Evolutionary conservation across 2,888 invertebrate genomes (phyloP).

Genomic region (Tenthredo notha): DNA sequence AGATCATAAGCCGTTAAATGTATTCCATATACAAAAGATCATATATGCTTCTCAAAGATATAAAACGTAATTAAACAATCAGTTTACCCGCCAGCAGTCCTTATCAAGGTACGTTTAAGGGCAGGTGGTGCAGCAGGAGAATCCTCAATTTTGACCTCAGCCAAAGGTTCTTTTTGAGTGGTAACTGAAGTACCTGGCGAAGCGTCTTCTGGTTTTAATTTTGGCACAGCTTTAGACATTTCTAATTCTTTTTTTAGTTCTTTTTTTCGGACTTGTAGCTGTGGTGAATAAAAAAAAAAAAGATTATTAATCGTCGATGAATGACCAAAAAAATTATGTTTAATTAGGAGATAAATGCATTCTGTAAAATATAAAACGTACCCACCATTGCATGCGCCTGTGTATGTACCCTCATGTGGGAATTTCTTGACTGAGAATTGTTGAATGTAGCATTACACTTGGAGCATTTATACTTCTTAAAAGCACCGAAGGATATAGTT

Average conservation of each 20-base stretch:
- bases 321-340: neutral
- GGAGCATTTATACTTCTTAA: slow-evolving; percentile 69
- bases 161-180: slow-evolving; percentile 64
- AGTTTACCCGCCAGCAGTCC: slow-evolving; percentile 68
- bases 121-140: slow-evolving; percentile 65
- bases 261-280: slow-evolving; percentile 59
- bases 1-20: neutral
- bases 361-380: slow-evolving; percentile 14
- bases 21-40: neutral
- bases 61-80: slow-evolving; percentile 1
- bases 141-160: slow-evolving; percentile 66
- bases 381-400: slow-evolving; percentile 61
- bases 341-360: neutral
- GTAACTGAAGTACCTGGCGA: slow-evolving; percentile 63
- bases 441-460: slow-evolving; percentile 67
- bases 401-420: slow-evolving; percentile 67
- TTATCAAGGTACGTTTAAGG: slow-evolving; percentile 71
- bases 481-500: slow-evolving; percentile 51
- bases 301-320: slow-evolving; percentile 4
- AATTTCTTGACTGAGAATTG: slow-evolving; percentile 68
- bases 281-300: neutral
- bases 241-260: slow-evolving; percentile 62
- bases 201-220: slow-evolving; percentile 64
- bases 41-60: neutral
- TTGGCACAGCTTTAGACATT: slow-evolving; percentile 61